Evolutionary conservation across 2,888 invertebrate species (phyloP), one percentile per base, ranked within the genome.

Genomic region (Atrina japonica): DNA sequence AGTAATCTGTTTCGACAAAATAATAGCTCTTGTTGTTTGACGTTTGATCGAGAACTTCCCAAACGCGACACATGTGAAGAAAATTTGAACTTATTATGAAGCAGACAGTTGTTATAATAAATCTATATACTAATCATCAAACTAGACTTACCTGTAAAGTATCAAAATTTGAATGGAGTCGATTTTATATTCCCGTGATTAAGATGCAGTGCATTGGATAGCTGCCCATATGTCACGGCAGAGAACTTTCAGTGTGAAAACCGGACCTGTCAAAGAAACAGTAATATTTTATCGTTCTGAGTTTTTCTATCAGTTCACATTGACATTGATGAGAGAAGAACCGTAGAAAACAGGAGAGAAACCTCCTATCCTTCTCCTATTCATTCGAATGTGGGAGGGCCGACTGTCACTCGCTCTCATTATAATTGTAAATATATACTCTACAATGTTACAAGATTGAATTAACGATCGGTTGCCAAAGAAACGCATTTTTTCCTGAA

Each of bases 281-380:
- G 66, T 71, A 66, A 71, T 71, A 71, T 71, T 71, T 71, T 71
- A 71, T 71, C 66, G 66, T 40, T 50, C 66, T 52, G 66, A 60
- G 71, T 71, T 66, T 71, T 71, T 60, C 66, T 66, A 60, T 71
- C 66, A 53, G 66, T 29, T 66, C 49, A 50, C 49, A 29, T 27
- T 66, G 71, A 71, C 71, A 71, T 60, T 71, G 71, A 71, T 71
- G 71, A 61, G 71, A 47, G 55, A 41, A 56, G 40, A n/a, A n/a
- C 43, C 40, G 40, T 29, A 40, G 25, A 43, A 47, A 60, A 60
- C n/a, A 40, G 29, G 40, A 50, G 63, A 35, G 50, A 60, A 47
- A 45, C 49, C 69, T 56, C 56, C 56, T 29, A 30, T 55, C 43
- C 43, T 56, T 45, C 50, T 63, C 25, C 60, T 60, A 45, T 45